Percentiles rank a stretch among this genome's conserved stretches.
Evolutionary conservation across 1,140 invertebrate genomes (phyloP).

Genomic region (Battus philenor): DNA sequence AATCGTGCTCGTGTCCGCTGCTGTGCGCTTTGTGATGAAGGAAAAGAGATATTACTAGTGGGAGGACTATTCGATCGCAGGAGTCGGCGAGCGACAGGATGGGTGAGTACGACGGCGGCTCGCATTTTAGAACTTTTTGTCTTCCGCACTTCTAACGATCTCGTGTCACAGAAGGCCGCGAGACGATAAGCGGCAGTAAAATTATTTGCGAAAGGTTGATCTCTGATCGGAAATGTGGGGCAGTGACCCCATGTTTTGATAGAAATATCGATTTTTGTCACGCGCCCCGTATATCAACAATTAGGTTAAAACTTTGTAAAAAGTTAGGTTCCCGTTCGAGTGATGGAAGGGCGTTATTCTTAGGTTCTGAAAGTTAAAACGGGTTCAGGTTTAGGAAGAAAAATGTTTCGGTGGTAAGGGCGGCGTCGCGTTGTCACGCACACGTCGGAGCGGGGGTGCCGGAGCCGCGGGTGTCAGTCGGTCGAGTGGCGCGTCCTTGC

Average conservation of each 20-base stretch:
- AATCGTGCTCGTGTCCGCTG: constrained; percentile 37
- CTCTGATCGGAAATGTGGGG: constrained; percentile 22
- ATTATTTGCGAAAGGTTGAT: too few species aligned
- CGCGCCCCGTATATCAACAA: constrained; percentile 28
- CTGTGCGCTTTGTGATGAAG: constrained; percentile 50
- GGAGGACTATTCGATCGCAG: constrained; percentile 28
- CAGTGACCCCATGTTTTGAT: constrained; percentile 35
- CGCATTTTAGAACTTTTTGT: constrained; percentile 26
- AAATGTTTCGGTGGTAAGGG: too few species aligned
- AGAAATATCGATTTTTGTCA: constrained; percentile 67
- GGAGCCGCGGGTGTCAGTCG: too few species aligned
- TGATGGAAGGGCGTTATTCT: too few species aligned
- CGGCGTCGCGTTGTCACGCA: too few species aligned
- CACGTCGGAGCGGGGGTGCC: too few species aligned
- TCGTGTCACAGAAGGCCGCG: too few species aligned
- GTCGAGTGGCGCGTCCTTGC: constrained; percentile 25
- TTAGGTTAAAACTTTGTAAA: constrained; percentile 25
- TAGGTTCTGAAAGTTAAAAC: too few species aligned
- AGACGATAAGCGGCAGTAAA: too few species aligned
- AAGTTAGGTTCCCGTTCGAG: constrained; percentile 9
- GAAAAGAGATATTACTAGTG: constrained; percentile 29
- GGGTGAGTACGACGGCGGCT: constrained; percentile 57
- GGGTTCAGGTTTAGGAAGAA: too few species aligned
- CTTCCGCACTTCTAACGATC: too few species aligned
- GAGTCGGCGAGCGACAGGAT: constrained; percentile 40